phyloP scores from a whole-genome alignment of 2,797 vertebrate species.

The Brotula barbata region DNA sequence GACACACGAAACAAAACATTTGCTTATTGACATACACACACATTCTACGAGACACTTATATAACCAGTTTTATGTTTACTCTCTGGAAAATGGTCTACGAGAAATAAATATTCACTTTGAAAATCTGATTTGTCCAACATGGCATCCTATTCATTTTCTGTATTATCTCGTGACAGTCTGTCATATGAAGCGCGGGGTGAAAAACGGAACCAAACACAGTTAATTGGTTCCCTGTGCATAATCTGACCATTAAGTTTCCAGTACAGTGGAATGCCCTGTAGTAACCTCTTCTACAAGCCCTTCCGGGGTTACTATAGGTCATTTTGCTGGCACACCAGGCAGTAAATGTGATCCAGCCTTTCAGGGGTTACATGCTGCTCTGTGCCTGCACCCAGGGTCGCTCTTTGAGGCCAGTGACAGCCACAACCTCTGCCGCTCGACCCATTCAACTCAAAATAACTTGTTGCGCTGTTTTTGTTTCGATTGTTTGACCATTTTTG shows the following conservation, averaged over 20 bases:
- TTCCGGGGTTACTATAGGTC: slow-evolving; percentile 90
- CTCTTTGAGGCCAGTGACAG: slow-evolving; percentile 33
- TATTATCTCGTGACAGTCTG: background rate
- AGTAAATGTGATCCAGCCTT: slow-evolving; percentile 75
- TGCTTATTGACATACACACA: background rate
- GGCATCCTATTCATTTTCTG: background rate
- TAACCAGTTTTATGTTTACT: background rate
- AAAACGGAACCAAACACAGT: slow-evolving; percentile 2
- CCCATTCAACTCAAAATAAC: slow-evolving; percentile 63
- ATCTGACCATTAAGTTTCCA: slow-evolving; percentile 45
- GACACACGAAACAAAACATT: background rate
- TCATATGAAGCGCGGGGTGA: too few species aligned
- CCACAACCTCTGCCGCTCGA: slow-evolving; percentile 49
- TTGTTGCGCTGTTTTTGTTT: slow-evolving; percentile 45
- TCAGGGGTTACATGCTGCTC: slow-evolving; percentile 38
- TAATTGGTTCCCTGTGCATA: background rate
- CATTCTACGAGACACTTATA: too few species aligned
- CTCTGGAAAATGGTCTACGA: background rate
- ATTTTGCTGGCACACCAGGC: slow-evolving; percentile 59
- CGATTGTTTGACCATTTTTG: slow-evolving; percentile 51
- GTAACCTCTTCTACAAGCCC: slow-evolving; percentile 82
- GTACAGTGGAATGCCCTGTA: slow-evolving; percentile 77
- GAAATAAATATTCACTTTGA: slow-evolving; percentile 32
- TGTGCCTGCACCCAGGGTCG: slow-evolving; percentile 46
- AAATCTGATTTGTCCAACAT: slow-evolving; percentile 50